Evolutionary conservation across 1,140 invertebrate species (phyloP).

Genomic region (Euglossa dilemma): DNA sequence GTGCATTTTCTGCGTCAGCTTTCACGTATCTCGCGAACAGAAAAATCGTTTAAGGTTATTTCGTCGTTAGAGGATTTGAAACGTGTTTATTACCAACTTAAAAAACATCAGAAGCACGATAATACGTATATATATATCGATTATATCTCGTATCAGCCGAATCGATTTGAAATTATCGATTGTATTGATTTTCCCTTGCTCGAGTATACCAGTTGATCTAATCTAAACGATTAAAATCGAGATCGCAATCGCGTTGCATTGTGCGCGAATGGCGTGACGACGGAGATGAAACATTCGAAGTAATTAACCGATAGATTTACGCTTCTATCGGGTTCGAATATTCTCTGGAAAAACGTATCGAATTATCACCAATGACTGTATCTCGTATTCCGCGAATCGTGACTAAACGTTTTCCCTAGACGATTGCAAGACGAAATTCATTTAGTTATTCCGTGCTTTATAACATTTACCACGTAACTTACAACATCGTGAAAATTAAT

Average conservation of each 20-base stretch:
- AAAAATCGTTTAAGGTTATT: not conserved
- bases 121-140: not conserved
- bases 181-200: slow-evolving; percentile 7
- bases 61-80: not conserved
- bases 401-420: not conserved
- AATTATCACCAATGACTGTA: not conserved
- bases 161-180: slow-evolving; percentile 28
- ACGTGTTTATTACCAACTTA: not conserved
- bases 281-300: not conserved
- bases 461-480: too few relatives aligned
- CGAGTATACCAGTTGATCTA: slow-evolving; percentile 13
- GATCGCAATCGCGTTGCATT: not conserved
- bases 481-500: not conserved
- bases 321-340: not conserved
- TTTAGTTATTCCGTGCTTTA: not conserved
- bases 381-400: not conserved
- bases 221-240: slow-evolving; percentile 35
- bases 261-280: not conserved
- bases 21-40: not conserved
- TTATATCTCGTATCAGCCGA: not conserved
- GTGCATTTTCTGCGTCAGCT: slow-evolving; percentile 45
- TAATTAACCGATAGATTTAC: not conserved
- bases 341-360: not conserved
- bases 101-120: not conserved
- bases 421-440: not conserved